Conservation (phyloP, 2,888 invertebrate genomes). For the Acanthosepion pharaonis region DNA sequence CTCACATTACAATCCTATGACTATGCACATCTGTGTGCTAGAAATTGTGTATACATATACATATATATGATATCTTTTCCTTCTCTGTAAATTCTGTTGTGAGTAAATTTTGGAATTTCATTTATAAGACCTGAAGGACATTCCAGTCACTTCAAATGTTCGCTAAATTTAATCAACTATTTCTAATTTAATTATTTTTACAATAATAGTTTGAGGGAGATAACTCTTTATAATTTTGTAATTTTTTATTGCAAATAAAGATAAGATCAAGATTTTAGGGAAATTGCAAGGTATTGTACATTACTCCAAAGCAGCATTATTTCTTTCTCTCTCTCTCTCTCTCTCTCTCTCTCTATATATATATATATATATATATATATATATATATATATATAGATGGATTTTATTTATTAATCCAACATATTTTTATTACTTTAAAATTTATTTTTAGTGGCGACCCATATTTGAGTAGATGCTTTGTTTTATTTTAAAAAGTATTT, state of each 20-base stretch:
- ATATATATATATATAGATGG: too few relatives aligned
- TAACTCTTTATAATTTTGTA: not conserved
- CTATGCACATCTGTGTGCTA: not conserved
- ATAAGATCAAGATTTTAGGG: not conserved
- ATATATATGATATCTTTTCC: not conserved
- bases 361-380: too few relatives aligned
- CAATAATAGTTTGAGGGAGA: not conserved
- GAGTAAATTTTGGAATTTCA: not conserved
- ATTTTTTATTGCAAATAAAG: constrained; percentile 20
- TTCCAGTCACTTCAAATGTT: not conserved
- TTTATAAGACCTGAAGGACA: not conserved
- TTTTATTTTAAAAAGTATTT: too few relatives aligned
- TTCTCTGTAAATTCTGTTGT: not conserved
- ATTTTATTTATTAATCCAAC: too few relatives aligned
- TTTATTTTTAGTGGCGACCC: too few relatives aligned
- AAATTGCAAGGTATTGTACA: not conserved
- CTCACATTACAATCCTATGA: not conserved
- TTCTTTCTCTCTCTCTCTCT: too few relatives aligned
- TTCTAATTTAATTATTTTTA: not conserved
- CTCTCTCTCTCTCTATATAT: not conserved
- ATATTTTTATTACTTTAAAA: too few relatives aligned
- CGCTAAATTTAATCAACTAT: not conserved
- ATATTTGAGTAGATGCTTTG: too few relatives aligned
- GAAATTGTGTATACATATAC: not conserved
- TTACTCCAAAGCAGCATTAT: not conserved